Evolutionary conservation across 1,140 invertebrate genomes (phyloP), one percentile per base, ranked within the genome.

Genomic region (Patella vulgata): DNA sequence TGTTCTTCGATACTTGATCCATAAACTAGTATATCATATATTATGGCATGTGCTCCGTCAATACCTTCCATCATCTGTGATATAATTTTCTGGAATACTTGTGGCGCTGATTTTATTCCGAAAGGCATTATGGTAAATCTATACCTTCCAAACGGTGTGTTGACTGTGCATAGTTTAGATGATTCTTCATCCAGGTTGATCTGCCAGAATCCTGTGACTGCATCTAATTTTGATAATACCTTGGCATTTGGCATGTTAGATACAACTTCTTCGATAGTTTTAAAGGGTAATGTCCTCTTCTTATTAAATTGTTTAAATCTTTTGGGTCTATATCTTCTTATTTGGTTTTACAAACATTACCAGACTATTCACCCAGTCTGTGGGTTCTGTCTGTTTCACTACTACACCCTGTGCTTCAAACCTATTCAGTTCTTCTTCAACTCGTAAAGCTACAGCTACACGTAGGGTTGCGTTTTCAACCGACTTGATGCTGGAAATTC

Each of bases 261-360:
- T 21, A 66, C 28, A 12, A 63, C 47, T 25, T 72, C 67, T 30
- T 72, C 67, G 9, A 70, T 44, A 23, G 63, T 64, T 19, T 48
- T 66, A 39, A 70, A 57, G 0, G 46, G 48, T 63, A 67, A 40
- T 62, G 63, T 51, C 61, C 56, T 19, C 83, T 59, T 66, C 79
- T 81, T 11, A 87, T 82, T 40, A 66, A 73, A 59, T 75, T 78
- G 74, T 88, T 88, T 50, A 88, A 72, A 52, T 85, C 79, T 39
- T 63, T 73, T 6, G 86, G 86, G 73, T 88, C 85, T n/a, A 88
- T 17, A 87, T 47, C 33, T 78, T 63, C 36, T 77, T 78, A 46
- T 59, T 53, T 31, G 50, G 58, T 53, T 73, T 73, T 51, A 61
- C 55, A 0, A 65, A 57, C 9, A 70, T 40, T 1, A 70, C 63